A percentile compares a stretch with the other conserved stretches of the same genome.
Conservation (phyloP, 2,113 vertebrate genomes). For the Actenoides lindsayi region DNA sequence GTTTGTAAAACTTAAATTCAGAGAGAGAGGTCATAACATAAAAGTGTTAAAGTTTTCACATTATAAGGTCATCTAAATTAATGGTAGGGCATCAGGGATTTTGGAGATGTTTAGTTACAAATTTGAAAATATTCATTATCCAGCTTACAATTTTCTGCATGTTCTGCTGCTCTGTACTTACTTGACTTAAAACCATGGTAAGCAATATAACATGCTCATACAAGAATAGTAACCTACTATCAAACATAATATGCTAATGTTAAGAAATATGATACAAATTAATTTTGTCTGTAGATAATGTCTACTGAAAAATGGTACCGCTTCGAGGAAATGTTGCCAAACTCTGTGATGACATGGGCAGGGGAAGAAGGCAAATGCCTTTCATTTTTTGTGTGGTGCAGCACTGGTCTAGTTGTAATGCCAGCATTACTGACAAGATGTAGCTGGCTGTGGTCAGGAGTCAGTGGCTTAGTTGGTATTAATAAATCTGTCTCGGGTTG, state of each 20-base stretch:
- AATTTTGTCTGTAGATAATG: not conserved
- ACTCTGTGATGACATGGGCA: not conserved
- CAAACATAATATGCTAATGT: not conserved
- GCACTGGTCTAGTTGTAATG: not conserved
- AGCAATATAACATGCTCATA: not conserved
- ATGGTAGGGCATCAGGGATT: not conserved
- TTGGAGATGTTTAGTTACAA: not conserved
- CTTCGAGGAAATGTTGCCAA: not conserved
- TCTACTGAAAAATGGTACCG: not conserved
- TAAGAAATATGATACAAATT: not conserved
- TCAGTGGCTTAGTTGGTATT: not conserved
- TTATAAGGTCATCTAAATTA: not conserved
- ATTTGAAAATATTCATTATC: not conserved
- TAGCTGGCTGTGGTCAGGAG: not conserved
- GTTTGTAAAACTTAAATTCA: not conserved
- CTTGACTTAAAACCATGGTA: not conserved
- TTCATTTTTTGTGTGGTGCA: not conserved
- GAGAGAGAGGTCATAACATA: not conserved
- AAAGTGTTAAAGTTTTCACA: not conserved
- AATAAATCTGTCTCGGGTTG: not conserved
- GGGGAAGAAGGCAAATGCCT: not conserved
- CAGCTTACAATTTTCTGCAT: not conserved
- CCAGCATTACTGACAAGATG: not conserved
- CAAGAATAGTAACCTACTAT: not conserved
- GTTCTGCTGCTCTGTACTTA: not conserved